Base-by-base conservation (phyloP, 2,113 vertebrate species). In the Onychorhynchus coronatus region DNA sequence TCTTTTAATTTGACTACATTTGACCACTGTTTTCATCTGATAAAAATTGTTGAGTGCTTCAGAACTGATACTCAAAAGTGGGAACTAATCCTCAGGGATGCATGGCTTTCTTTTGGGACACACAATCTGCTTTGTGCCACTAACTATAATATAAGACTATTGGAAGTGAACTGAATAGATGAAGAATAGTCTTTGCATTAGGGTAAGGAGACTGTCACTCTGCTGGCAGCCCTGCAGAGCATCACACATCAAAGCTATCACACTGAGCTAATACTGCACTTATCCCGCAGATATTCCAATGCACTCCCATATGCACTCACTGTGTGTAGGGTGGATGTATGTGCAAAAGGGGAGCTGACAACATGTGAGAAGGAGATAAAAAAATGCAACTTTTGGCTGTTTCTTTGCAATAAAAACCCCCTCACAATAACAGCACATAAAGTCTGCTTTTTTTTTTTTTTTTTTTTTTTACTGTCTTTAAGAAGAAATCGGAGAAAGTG, bases 241-340 rank as follows among this genome's bases (percentile, higher is more conserved):
- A 19, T 93, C 83, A 58, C 88, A 83, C 46, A 96, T 97, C 96
- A 97, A 93, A 98, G 91, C 93, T 85, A 96, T 95, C 97, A 97
- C 93, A 92, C 95, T 88, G 93, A 82, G 97, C 83, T 97, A 96
- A 97, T 93, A 89, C 85, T 96, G 79, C 95, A 92, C 87, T 98
- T 97, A 96, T 91, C 82, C 91, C n/a, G 27, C 86, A 96, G 95
- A 80, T 92, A 91, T 96, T 97, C 80, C 79, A 79, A 21, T 88
- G 92, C 37, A 39, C 35, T 93, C 91, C 95, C 89, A 93, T 93
- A 85, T 92, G 83, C 77, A 95, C 77, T 76, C 35, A 12, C 79
- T 88, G 35, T 67, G 71, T 95, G 90, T 77, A 79, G 74, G 84
- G 96, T 88, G 85, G 81, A 94, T 5, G 3, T 58, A 35, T 24